Percentiles rank a stretch among this genome's conserved stretches.
phyloP scores from a whole-genome alignment of 2,113 vertebrate genomes.

The Perca schrenkii region DNA sequence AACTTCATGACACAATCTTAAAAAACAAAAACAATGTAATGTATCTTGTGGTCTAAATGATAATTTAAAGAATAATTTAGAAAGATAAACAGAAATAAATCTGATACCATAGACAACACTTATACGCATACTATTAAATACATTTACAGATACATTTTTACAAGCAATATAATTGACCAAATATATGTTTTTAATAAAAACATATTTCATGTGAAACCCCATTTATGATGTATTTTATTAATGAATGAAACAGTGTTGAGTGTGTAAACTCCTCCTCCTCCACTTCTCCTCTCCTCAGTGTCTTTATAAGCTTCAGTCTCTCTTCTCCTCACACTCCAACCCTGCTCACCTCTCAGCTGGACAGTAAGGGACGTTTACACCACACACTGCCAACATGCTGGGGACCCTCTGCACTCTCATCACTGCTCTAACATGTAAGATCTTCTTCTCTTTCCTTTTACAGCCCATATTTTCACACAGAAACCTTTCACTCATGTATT shows the following conservation, averaged over 20 bases:
- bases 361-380: conserved; percentile 26
- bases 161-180: no score
- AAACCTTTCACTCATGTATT: not conserved
- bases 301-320: conserved; percentile 18
- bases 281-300: conserved; percentile 7
- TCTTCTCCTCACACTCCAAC: conserved; percentile 43
- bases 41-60: no score
- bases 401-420: conserved; percentile 57
- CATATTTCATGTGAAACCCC: no score
- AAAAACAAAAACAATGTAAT: no score
- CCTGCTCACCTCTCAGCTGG: not conserved
- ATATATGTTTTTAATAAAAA: no score
- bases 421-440: conserved; percentile 62
- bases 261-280: not conserved
- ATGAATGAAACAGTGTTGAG: not conserved
- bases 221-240: not conserved
- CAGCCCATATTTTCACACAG: not conserved
- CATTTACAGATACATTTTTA: no score
- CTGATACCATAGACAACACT: no score
- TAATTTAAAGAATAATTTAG: no score
- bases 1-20: no score
- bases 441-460: conserved; percentile 2
- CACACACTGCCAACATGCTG: not conserved
- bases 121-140: no score
- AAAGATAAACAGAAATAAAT: no score